phyloP scores from a whole-genome alignment of 1,140 invertebrate species.

The Melitaea cinxia region DNA sequence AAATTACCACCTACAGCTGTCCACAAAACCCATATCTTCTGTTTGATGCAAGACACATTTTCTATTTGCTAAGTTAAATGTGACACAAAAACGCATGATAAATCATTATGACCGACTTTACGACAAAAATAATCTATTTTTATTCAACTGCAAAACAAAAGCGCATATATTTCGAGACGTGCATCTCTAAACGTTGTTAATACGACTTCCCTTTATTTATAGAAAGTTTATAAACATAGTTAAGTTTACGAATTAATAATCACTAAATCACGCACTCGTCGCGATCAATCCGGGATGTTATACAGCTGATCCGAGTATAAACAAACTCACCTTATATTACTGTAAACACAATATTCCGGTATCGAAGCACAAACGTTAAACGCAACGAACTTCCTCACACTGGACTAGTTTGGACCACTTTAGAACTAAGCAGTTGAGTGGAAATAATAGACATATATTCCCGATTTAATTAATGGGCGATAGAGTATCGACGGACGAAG shows the following conservation, averaged over 20 bases:
- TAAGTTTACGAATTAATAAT: constrained; percentile 14
- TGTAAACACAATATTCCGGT: constrained; percentile 53
- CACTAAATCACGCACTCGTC: constrained; percentile 22
- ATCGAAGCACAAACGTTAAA: constrained; percentile 47
- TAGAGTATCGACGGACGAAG: constrained; percentile 45
- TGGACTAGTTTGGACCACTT: constrained; percentile 45
- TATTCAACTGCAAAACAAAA: constrained; percentile 23
- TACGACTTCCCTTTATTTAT: not conserved
- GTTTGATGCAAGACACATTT: too few relatives aligned
- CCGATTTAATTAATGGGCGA: constrained; percentile 53
- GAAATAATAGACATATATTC: constrained; percentile 64
- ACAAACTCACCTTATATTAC: constrained; percentile 66
- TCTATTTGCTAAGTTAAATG: constrained; percentile 17
- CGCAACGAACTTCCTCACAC: constrained; percentile 49
- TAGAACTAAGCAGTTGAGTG: constrained; percentile 47
- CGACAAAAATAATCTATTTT: constrained; percentile 28
- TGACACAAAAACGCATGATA: constrained; percentile 25
- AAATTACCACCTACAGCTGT: constrained; percentile 24
- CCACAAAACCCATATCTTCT: constrained; percentile 23
- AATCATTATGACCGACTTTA: constrained; percentile 26
- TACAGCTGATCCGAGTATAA: constrained; percentile 63
- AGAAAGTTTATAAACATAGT: not conserved
- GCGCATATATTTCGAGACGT: constrained; percentile 12
- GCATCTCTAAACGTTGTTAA: constrained; percentile 1
- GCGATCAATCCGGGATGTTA: constrained; percentile 33